Evolutionary conservation across 2,113 vertebrate genomes (phyloP).

Genomic region (Brevimyrus niger): DNA sequence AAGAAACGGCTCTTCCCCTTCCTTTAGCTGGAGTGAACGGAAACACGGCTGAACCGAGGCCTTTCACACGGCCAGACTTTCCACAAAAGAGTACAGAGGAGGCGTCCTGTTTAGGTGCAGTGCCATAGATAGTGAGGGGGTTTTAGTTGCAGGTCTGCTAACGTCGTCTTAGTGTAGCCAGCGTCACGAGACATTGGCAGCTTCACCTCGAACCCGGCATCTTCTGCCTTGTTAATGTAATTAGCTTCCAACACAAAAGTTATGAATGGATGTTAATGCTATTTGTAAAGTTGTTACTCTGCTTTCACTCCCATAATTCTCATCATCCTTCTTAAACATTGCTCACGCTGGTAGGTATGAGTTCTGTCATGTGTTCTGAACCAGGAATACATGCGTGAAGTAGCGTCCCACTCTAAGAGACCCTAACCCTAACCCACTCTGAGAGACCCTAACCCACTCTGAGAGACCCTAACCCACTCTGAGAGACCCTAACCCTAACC

Average conservation of each 20-base stretch:
- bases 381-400: background rate
- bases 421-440: too few relatives aligned
- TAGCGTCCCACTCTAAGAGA: background rate
- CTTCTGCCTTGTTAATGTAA: background rate
- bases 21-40: slow-evolving; percentile 50
- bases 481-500: too few relatives aligned
- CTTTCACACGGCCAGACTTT: background rate
- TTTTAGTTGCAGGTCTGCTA: background rate
- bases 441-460: too few relatives aligned
- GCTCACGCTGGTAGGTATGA: background rate
- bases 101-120: background rate
- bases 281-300: background rate
- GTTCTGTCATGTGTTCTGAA: background rate
- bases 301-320: background rate
- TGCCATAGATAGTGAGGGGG: background rate
- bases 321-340: background rate
- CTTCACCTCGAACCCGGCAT: background rate
- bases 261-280: background rate
- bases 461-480: too few relatives aligned
- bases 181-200: background rate
- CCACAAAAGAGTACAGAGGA: background rate
- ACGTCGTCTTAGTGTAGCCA: too few relatives aligned
- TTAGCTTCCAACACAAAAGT: background rate
- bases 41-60: background rate
- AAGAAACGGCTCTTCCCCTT: slow-evolving; percentile 96